Evolutionary conservation across 2,888 invertebrate genomes (phyloP).

Genomic region (Chesias legatella): DNA sequence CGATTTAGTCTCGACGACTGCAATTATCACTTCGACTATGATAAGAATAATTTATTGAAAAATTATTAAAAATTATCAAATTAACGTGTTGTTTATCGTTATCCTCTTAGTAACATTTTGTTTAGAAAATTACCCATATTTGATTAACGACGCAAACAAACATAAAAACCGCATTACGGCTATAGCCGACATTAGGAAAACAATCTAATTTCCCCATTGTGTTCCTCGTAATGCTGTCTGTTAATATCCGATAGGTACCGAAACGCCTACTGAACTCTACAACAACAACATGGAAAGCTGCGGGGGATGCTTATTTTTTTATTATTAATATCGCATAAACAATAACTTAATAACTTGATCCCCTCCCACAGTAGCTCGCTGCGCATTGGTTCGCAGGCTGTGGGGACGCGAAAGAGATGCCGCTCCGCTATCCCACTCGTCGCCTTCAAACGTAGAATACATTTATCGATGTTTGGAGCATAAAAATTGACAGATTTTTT

Average conservation of each 20-base stretch:
- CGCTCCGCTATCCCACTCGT: constrained; percentile 50
- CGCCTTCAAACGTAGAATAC: constrained; percentile 75
- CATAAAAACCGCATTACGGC: constrained; percentile 59
- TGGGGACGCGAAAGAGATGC: constrained; percentile 60
- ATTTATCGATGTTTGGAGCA: constrained; percentile 78
- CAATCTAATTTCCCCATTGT: constrained; percentile 63
- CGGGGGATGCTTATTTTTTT: constrained; percentile 65
- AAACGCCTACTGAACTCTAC: constrained; percentile 52
- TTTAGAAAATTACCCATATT: constrained; percentile 19
- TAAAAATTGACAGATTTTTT: constrained; percentile 81
- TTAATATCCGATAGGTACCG: constrained; percentile 54
- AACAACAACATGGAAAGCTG: constrained; percentile 53
- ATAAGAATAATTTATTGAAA: constrained; percentile 4
- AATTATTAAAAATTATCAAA: constrained; percentile 1
- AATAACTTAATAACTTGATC: constrained; percentile 77
- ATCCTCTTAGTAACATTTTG: constrained; percentile 4
- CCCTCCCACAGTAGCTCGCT: constrained; percentile 67
- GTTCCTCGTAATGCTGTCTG: constrained; percentile 52
- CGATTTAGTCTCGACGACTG: no score
- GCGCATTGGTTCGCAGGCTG: constrained; percentile 75
- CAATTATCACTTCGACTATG: no score
- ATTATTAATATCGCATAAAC: constrained; percentile 77
- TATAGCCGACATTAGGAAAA: constrained; percentile 50
- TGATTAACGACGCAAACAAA: constrained; percentile 47
- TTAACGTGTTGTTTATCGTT: constrained; percentile 5